Evolutionary conservation across 2,888 invertebrate genomes (phyloP).

Genomic region (Cloeon dipterum): DNA sequence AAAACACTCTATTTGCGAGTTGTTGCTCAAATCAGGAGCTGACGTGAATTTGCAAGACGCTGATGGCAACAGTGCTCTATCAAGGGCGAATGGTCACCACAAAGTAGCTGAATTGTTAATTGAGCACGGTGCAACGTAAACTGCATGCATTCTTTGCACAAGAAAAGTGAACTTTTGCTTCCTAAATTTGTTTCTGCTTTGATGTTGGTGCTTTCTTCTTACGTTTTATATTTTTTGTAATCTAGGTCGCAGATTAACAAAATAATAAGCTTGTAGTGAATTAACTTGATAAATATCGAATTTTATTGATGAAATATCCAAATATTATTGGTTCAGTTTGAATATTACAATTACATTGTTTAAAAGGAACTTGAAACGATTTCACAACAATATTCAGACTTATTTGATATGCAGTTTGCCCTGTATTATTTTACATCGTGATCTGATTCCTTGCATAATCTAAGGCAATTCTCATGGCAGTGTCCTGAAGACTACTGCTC

Average conservation of each 20-base stretch:
- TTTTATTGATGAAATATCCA: too few species aligned
- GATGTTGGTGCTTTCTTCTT: not conserved
- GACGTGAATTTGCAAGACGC: conserved; percentile 37
- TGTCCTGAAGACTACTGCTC: not conserved
- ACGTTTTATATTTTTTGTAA: too few species aligned
- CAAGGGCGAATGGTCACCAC: conserved; percentile 39
- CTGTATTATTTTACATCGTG: too few species aligned
- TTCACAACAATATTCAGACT: not conserved
- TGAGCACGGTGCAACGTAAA: conserved; percentile 18
- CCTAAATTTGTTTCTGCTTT: not conserved
- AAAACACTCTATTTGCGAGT: conserved; percentile 13
- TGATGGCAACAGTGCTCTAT: conserved; percentile 61
- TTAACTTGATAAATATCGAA: too few species aligned
- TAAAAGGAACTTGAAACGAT: not conserved
- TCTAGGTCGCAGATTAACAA: too few species aligned
- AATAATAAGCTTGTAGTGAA: too few species aligned
- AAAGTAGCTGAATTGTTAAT: conserved; percentile 22
- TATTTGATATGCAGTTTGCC: too few species aligned
- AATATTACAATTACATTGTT: not conserved
- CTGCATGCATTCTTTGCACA: too few species aligned
- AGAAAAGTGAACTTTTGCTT: too few species aligned
- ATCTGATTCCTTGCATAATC: too few species aligned
- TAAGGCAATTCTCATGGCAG: not conserved
- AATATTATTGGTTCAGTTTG: too few species aligned
- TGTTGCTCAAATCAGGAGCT: conserved; percentile 25